These are phyloP conservation scores for Tricholauxania praeusta DNA, from an alignment of 2,888 invertebrate species.

Conservation along the genomic window DNA sequence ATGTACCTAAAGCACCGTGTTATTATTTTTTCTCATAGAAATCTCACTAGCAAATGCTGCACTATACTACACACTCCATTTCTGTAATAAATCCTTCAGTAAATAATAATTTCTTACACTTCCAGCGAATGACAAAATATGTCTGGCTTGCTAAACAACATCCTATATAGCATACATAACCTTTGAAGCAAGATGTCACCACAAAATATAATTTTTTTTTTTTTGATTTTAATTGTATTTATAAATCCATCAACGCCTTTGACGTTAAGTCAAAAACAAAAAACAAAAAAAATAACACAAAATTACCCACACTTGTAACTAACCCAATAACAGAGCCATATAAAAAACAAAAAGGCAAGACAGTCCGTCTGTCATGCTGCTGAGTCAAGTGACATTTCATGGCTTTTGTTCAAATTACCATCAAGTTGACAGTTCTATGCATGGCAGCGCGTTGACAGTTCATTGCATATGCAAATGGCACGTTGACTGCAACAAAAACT, in stretches of 20 bases:
- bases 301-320: background rate
- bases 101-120: no score
- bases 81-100: no score
- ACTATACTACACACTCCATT: no score
- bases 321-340: slow-evolving; percentile 7
- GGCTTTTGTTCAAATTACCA: slow-evolving; percentile 59
- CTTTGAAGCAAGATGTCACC: background rate
- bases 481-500: slow-evolving; percentile 46
- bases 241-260: slow-evolving; percentile 61
- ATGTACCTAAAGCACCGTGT: no score
- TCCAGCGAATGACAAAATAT: background rate
- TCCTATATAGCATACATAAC: no score
- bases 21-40: no score
- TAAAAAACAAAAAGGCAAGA: slow-evolving; percentile 4
- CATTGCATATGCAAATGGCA: slow-evolving; percentile 59
- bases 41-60: no score
- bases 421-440: slow-evolving; percentile 64
- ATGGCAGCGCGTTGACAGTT: slow-evolving; percentile 59
- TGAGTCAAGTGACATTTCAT: slow-evolving; percentile 52
- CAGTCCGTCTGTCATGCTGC: slow-evolving; percentile 23
- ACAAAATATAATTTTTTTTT: background rate
- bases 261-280: slow-evolving; percentile 45
- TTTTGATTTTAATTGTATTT: slow-evolving; percentile 27
- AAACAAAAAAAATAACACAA: background rate
- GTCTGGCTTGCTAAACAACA: background rate